Base-by-base conservation (phyloP, 2,888 invertebrate genomes). In the Stenolophus ochropezus region DNA sequence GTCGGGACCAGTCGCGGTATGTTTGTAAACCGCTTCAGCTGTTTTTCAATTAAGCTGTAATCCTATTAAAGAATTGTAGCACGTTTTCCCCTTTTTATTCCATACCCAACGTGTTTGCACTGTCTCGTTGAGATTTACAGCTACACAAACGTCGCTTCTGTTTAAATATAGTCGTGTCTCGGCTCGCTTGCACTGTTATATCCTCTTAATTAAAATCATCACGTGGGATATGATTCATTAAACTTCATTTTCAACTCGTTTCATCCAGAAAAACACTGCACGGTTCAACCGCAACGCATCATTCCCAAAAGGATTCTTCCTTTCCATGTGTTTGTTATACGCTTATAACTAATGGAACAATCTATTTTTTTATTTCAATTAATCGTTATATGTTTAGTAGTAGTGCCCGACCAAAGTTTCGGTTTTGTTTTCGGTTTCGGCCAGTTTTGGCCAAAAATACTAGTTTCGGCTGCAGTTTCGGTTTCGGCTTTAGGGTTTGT, bases 61-160 rank as follows among this genome's bases (percentile, higher is more conserved):
- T 77, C 77, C 61, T 58, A 77, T 77, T 61, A 77, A 61, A 77
- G 77, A 77, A 77, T 77, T 77, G 77, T 61, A 51, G 77, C 77
- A 47, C 42, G 33, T 77, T 58, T 56, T 56, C 77, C 42, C 25
- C 16, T 25, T 42, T 61, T 77, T 23, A 27, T 21, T 61, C 21
- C 61, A 42, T 65, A 77, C 65, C 58, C 61, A 4, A 3, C 61
- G 58, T 61, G 58, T 65, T 61, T 61, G 21, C 77, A 77, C 77
- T 77, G 61, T 61, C 33, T 25, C 11, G 8, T n/a, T 25, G 75
- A 53, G 75, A 75, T 75, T 75, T 53, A 75, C 75, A 11, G 49
- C 49, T 73, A 47, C 4, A 47, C 47, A 69, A 69, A 69, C 33
- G 69, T 69, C 69, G 33, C 11, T 69, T 18, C 27, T 69, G 18